These are phyloP conservation scores for Brachionus plicatilis DNA, from an alignment of 1,140 invertebrate species.

Conservation along the genomic window DNA sequence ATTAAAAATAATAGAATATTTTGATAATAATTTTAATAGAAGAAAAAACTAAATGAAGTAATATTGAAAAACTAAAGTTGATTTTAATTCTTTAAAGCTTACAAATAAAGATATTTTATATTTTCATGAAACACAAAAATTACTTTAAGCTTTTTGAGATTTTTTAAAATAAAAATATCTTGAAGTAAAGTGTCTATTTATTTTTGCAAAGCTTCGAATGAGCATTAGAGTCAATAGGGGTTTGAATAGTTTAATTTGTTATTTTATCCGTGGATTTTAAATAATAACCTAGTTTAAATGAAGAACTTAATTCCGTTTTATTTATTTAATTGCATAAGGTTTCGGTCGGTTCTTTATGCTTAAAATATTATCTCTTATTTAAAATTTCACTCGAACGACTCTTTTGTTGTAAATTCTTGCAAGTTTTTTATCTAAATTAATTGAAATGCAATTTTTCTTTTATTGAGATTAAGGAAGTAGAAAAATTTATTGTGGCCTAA, in stretches of 20 bases:
- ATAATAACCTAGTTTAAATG: neutral
- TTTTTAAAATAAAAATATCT: neutral
- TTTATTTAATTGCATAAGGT: neutral
- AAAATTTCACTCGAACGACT: neutral
- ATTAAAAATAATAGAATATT: too few relatives aligned
- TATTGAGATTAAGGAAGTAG: neutral
- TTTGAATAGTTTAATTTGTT: neutral
- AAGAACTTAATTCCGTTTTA: neutral
- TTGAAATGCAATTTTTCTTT: neutral
- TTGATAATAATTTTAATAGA: too few relatives aligned
- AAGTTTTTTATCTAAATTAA: neutral
- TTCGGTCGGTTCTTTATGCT: neutral
- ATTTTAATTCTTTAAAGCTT: too few relatives aligned
- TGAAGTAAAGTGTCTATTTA: neutral
- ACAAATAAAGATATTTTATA: too few relatives aligned
- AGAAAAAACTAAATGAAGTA: too few relatives aligned
- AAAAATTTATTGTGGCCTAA: neutral
- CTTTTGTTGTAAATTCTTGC: neutral
- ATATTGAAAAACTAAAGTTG: too few relatives aligned
- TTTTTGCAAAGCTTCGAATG: neutral
- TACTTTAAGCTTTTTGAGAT: too few relatives aligned
- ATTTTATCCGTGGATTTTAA: neutral
- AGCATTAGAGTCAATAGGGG: neutral
- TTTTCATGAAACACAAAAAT: too few relatives aligned
- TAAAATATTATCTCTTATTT: neutral